Evolutionary conservation across 2,888 invertebrate species (phyloP), one percentile per base, ranked within the genome.

Genomic region (Platerodrilus igneus): DNA sequence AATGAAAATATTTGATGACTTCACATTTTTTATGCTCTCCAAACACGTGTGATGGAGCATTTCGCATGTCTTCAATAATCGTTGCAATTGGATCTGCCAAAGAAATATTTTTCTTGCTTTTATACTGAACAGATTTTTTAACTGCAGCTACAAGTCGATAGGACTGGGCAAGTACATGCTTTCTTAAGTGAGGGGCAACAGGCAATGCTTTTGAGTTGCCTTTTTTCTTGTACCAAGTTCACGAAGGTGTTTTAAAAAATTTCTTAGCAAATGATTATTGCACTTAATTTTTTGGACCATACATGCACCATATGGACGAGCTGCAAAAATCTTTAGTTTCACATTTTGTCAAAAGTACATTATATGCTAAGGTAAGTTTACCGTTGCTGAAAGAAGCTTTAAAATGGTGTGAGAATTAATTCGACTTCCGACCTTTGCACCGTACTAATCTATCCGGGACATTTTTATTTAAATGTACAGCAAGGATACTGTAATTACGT

Each of bases 41-140:
- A 25, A 41, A 41, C 2, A 37, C 37, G 9, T 35, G 40, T 7
- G 22, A 33, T 9, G 23, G 22, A 9, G 16, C 10, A 22, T 33
- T 33, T 33, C 16, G 8, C 3, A 33, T 14, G 16, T 33, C 23
- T 2, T 1, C 7, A 5, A 5, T 11, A 5, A 33, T 9, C 5
- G 7, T 13, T 10, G n/a, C 9, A 5, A 3, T 10, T 23, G 5
- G 14, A 15, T 33, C n/a, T 21, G 7, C 10, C n/a, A 10, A 33
- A 33, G 9, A 2, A 5, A 11, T n/a, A 13, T 9, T n/a, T 13
- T 33, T 16, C 2, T 14, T 14, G 7, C 14, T 11, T 15, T 17
- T 6, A 17, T 33, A 20, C 6, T 6, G n/a, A 2, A 14, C 21
- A 9, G 33, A 22, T 22, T 33, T 22, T 13, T n/a, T 8, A 14